Conservation (phyloP, 2,113 vertebrate genomes). For the Thalassoma bifasciatum region DNA sequence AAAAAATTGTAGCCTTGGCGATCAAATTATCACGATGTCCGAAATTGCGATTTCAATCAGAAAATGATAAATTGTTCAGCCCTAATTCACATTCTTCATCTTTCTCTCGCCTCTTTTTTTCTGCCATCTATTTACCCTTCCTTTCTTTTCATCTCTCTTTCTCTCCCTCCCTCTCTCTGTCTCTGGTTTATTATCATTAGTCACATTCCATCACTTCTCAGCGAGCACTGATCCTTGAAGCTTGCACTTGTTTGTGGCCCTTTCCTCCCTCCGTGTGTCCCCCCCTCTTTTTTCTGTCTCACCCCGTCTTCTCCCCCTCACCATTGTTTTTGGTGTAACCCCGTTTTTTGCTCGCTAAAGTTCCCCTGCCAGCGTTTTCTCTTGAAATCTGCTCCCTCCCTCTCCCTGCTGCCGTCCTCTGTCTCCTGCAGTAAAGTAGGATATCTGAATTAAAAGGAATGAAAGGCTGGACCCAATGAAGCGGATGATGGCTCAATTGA, state of each 20-base stretch:
- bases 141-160: no score
- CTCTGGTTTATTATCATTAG: slow-evolving; percentile 66
- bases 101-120: no score
- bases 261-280: not conserved
- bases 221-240: slow-evolving; percentile 58
- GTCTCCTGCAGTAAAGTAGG: slow-evolving; percentile 15
- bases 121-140: no score
- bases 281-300: not conserved
- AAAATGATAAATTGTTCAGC: no score
- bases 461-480: slow-evolving; percentile 51
- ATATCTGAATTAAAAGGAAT: slow-evolving; percentile 46
- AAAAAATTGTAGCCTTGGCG: no score
- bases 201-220: slow-evolving; percentile 75
- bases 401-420: no score
- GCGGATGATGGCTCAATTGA: slow-evolving; percentile 59
- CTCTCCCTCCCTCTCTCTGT: not conserved
- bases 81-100: no score
- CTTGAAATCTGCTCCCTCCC: slow-evolving; percentile 6
- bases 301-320: slow-evolving; percentile 6
- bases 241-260: slow-evolving; percentile 52
- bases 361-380: slow-evolving; percentile 22
- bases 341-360: slow-evolving; percentile 35
- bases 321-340: slow-evolving; percentile 40
- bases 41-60: no score
- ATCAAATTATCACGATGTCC: no score